Percentiles rank a stretch among this genome's conserved stretches.
These are phyloP conservation scores for Zophobas atratus DNA, from an alignment of 1,140 invertebrate genomes.

Conservation along the genomic window DNA sequence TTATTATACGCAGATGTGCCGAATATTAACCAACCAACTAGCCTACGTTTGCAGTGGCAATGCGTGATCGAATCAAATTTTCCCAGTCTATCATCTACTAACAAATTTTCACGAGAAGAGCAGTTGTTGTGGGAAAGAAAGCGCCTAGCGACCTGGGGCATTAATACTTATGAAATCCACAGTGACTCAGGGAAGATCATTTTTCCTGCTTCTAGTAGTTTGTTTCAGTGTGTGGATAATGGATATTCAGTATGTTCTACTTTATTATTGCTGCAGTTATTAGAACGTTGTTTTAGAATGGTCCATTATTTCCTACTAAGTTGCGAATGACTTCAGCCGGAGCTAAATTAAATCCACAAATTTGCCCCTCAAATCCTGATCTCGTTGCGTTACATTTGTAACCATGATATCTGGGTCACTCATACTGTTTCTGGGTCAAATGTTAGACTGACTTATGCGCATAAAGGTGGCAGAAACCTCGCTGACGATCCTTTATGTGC, in stretches of 20 bases:
- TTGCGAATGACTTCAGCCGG: constrained; percentile 78
- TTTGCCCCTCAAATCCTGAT: constrained; percentile 90
- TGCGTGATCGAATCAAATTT: constrained; percentile 82
- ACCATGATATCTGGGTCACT: constrained; percentile 92
- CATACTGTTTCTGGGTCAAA: constrained; percentile 82
- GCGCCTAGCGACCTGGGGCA: constrained; percentile 91
- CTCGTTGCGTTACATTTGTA: constrained; percentile 92
- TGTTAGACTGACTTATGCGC: constrained; percentile 85
- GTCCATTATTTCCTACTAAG: constrained; percentile 80
- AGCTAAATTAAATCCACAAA: constrained; percentile 89
- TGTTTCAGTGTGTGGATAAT: constrained; percentile 86
- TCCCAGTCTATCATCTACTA: constrained; percentile 72
- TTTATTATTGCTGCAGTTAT: not conserved
- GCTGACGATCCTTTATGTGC: constrained; percentile 89
- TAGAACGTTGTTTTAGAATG: constrained; percentile 70
- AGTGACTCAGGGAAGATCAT: constrained; percentile 86
- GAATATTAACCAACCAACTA: constrained; percentile 69
- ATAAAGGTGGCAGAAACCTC: constrained; percentile 81
- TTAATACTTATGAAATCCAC: constrained; percentile 94
- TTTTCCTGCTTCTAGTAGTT: constrained; percentile 89
- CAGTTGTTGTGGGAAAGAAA: constrained; percentile 93
- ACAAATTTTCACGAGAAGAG: constrained; percentile 85
- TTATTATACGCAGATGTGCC: constrained; percentile 88
- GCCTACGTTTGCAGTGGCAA: constrained; percentile 77
- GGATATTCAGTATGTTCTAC: constrained; percentile 74